Base-by-base conservation (phyloP, 2,113 vertebrate species). In the Psophia crepitans region DNA sequence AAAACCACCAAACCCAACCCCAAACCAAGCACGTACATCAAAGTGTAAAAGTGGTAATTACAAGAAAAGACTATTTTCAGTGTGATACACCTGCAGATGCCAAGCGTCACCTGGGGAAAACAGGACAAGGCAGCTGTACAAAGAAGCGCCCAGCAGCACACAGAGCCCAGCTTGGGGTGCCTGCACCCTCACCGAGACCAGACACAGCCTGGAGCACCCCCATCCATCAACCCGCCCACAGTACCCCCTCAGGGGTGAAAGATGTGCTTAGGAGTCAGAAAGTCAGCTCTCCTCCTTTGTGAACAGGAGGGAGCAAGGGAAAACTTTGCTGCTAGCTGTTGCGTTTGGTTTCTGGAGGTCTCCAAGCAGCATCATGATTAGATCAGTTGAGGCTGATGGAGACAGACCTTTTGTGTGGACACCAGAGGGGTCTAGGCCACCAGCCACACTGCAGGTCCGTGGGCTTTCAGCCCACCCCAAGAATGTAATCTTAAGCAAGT, bases 221-320 rank as follows among this genome's bases (percentile, higher is more conserved):
- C 33, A 11, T 28, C n/a, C 79, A 54, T 6, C 48, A 68, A 1
- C 11, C 14, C 32, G 32, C 14, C 28, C 7, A 0, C 3, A 18
- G 53, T 69, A 35, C 21, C 30, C 75, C 65, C 65, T 30, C 1
- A 0, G 39, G 33, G 12, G 9, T 32, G 46, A 37, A 71, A 48
- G 61, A 24, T 12, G 51, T 12, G 33, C 33, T 76, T 18, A 2
- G 5, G 6, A 35, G 74, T 27, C 87, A 41, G 32, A 23, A 57
- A 58, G 4, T 8, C 64, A 78, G 5, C 60, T 54, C 30, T 49
- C 37, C 33, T 32, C 37, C 33, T 32, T 43, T 20, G 5, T 3
- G 33, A 94, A 63, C 3, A 4, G 58, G 21, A 81, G n/a, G 43
- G 32, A 70, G 39, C 49, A 41, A 81, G 23, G 56, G 26, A 54